phyloP scores from a whole-genome alignment of 2,113 vertebrate species.

The Nothoprocta pentlandii region DNA sequence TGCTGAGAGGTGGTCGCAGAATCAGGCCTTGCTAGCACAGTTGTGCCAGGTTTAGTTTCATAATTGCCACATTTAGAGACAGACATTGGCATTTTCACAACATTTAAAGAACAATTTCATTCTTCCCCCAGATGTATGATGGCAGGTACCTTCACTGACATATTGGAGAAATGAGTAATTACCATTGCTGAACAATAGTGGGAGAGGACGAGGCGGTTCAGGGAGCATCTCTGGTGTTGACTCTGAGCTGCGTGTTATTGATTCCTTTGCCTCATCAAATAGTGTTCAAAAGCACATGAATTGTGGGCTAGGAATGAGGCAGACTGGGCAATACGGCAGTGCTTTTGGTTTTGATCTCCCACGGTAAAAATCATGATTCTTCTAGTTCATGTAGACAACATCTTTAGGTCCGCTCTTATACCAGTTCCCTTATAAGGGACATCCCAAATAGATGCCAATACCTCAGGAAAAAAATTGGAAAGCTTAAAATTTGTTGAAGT shows the following conservation, averaged over 20 bases:
- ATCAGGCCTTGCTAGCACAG: background rate
- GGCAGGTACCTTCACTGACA: background rate
- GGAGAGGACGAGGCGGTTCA: background rate
- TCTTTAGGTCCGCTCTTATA: background rate
- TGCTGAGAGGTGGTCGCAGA: background rate
- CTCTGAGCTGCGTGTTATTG: background rate
- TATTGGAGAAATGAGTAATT: background rate
- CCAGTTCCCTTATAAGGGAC: background rate
- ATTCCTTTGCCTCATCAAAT: too few relatives aligned
- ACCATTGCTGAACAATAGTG: background rate
- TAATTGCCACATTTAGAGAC: background rate
- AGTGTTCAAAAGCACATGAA: background rate
- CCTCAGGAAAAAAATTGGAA: background rate
- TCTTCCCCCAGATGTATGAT: background rate
- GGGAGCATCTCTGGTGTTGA: background rate
- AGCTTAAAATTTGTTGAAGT: background rate
- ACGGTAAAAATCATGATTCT: too few relatives aligned
- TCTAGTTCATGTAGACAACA: background rate
- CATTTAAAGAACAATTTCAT: background rate
- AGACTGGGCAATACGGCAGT: background rate
- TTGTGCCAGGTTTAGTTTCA: background rate
- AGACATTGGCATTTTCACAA: background rate
- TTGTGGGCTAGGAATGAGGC: background rate
- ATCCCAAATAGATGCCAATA: background rate
- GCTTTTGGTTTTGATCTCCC: background rate